Evolutionary conservation across 2,797 vertebrate species (phyloP).

Genomic region (Danio tinwini): DNA sequence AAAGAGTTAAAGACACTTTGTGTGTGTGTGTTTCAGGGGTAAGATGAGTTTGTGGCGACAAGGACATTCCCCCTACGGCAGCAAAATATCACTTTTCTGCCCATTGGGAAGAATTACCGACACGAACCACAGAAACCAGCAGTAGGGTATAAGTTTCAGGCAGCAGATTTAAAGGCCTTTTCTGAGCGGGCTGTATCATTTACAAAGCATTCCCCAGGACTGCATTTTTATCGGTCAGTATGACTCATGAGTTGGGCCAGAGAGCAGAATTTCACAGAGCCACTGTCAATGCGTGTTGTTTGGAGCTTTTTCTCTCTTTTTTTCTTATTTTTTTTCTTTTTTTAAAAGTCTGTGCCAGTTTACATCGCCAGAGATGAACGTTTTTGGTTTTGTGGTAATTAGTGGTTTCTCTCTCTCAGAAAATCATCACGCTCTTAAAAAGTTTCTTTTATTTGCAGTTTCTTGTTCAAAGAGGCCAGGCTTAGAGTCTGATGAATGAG

Average conservation of each 20-base stretch:
- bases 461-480: constrained; percentile 55
- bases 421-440: constrained; percentile 64
- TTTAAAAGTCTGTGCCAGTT: constrained; percentile 54
- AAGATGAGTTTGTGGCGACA: constrained; percentile 59
- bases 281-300: constrained; percentile 48
- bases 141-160: constrained; percentile 73
- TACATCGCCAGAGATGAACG: constrained; percentile 66
- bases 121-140: constrained; percentile 75
- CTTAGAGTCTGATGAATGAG: constrained; percentile 59
- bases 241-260: constrained; percentile 70
- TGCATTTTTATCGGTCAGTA: constrained; percentile 72
- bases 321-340: constrained; percentile 59
- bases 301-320: constrained; percentile 55
- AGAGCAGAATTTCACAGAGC: constrained; percentile 53
- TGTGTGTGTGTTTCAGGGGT: constrained; percentile 39
- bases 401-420: constrained; percentile 70
- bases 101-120: constrained; percentile 67
- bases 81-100: constrained; percentile 78
- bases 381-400: constrained; percentile 72
- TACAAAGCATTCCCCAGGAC: constrained; percentile 73
- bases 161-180: constrained; percentile 68
- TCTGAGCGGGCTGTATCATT: constrained; percentile 67
- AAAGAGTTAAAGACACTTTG: constrained; percentile 1
- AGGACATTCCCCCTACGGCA: constrained; percentile 70
- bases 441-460: constrained; percentile 56